Base-by-base conservation (phyloP, 37 sponge, comb jelly and placozoan genomes). In the Halichondria panicea region DNA sequence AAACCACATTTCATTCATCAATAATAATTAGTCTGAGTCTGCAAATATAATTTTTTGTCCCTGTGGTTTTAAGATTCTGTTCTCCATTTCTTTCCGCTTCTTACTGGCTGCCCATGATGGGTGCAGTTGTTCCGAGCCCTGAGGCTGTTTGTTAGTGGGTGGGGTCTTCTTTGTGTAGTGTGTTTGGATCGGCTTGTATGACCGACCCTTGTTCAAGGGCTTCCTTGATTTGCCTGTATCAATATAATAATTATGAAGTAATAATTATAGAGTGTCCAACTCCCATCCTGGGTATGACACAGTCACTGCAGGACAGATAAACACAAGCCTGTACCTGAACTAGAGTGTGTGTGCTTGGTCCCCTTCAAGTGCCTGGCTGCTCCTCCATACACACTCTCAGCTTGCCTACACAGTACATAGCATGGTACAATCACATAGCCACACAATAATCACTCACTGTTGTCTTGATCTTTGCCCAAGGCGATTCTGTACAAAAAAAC, bases 91-190 rank as follows among this genome's bases (percentile, higher is more conserved):
- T 31, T 79, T 89, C 64, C 41, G 73, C 59, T 38, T 68, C 32
- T 52, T 83, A 40, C 71, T 79, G 13, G 91, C 91, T 37, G 39
- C 78, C 91, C 91, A 85, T 18, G 91, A 90, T n/a, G 91, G 91
- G 35, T 90, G 91, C 22, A 89, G 55, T 56, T 24, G 15, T 15
- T 48, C 15, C 52, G 11, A 18, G 13, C 15, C 52, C 15, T 15
- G 13, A 48, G 13, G 13, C 52, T 18, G 15, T 48, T 48, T 15
- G 15, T 15, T 48, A 11, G 52, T 18, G 13, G 11, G 52, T 15
- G 15, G 15, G 13, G 15, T 15, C 52, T 48, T 11, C 52, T 18
- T 48, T 48, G 52, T 48, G 52, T 18, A 48, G 11, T 48, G 52
- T 18, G 13, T 18, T 48, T 48, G 52, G 52, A 15, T 48, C 11